Conservation (phyloP, 2,888 invertebrate species). For the Frankliniella intonsa region DNA sequence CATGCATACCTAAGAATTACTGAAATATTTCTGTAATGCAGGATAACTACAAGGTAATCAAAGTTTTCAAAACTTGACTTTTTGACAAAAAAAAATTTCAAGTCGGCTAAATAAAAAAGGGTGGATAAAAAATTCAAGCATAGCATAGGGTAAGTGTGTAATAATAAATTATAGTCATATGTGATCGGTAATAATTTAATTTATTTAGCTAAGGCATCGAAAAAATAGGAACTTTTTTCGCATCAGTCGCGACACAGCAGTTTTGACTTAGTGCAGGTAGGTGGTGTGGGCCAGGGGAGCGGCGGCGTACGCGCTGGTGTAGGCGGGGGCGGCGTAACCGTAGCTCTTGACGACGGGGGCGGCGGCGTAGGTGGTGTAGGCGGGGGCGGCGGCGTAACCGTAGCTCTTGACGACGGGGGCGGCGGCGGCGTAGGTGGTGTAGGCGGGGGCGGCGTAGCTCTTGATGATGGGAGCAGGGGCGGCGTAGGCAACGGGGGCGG, state of each 20-base stretch:
- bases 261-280: not conserved
- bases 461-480: not conserved
- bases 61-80: too few relatives aligned
- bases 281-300: not conserved
- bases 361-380: not conserved
- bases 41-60: too few relatives aligned
- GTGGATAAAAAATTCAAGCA: too few relatives aligned
- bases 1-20: too few relatives aligned
- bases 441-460: not conserved
- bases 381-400: not conserved
- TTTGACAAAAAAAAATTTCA: too few relatives aligned
- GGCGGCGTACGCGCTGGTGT: not conserved
- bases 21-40: too few relatives aligned
- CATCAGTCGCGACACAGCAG: not conserved
- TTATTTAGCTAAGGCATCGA: not conserved
- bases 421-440: not conserved
- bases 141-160: too few relatives aligned
- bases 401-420: not conserved
- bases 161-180: too few relatives aligned
- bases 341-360: not conserved
- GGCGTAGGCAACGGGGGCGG: not conserved
- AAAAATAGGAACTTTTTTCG: constrained; percentile 16
- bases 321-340: not conserved
- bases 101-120: too few relatives aligned
- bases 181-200: constrained; percentile 9